Percentiles rank a stretch among this genome's conserved stretches.
phyloP scores from a whole-genome alignment of 2,797 vertebrate genomes.

The Dicrostonyx torquatus region DNA sequence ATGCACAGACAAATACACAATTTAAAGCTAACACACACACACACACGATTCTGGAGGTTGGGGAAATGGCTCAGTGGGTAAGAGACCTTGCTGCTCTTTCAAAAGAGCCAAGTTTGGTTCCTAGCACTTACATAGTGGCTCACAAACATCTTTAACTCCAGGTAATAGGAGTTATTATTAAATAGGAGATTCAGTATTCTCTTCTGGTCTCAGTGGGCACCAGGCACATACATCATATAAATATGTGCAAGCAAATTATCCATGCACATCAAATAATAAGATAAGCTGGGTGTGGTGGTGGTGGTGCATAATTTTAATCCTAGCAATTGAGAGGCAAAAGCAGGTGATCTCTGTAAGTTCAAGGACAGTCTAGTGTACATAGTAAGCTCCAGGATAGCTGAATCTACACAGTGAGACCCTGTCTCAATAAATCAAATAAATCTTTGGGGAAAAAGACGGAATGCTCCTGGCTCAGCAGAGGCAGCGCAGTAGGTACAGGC shows the following conservation, averaged over 20 bases:
- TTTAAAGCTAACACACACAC: background rate
- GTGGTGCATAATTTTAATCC: background rate
- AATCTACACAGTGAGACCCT: background rate
- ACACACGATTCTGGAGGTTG: background rate
- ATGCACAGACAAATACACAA: background rate
- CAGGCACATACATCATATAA: background rate
- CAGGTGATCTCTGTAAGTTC: background rate
- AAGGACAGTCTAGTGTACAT: background rate
- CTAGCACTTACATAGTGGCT: background rate
- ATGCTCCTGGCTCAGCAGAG: background rate
- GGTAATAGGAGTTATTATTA: no score
- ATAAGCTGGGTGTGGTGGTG: background rate
- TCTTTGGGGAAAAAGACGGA: no score
- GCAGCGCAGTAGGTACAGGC: background rate
- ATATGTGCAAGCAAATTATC: background rate
- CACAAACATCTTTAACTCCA: background rate
- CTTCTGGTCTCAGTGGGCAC: background rate
- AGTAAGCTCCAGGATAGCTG: background rate
- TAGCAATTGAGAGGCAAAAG: background rate
- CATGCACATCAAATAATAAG: background rate
- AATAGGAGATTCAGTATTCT: background rate
- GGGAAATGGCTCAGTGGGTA: background rate
- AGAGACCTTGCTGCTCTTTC: background rate
- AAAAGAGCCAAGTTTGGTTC: background rate
- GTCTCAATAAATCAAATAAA: background rate